Evolutionary conservation across 2,888 invertebrate genomes (phyloP), one percentile per base, ranked within the genome.

Genomic region (Pheosia tremula): DNA sequence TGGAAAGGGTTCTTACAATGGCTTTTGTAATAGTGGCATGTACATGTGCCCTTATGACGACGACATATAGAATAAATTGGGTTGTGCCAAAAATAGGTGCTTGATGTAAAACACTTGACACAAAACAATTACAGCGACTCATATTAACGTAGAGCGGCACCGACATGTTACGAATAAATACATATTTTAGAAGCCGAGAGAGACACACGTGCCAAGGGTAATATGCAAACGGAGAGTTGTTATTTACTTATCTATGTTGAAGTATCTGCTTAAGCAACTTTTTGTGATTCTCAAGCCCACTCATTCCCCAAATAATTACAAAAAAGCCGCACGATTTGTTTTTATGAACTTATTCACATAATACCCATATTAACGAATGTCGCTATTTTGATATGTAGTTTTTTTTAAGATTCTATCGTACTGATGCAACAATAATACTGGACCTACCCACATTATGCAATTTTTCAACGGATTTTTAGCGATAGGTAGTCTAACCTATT

Each of bases 11-110:
- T 50, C 13, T 24, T 6, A 8, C 24, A 65, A 52, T 38, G 37
- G 37, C 43, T 43, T 55, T 60, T 57, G 53, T 49, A 47, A 45
- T 47, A 61, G 50, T 37, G 58, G 52, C 66, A 62, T 59, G 59
- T 60, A 24, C 24, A 24, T n/a, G n/a, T n/a, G 59, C n/a, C 61
- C 49, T 39, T 50, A 39, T 50, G 10, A 4, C n/a, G n/a, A 47
- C 4, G n/a, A n/a, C 11, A n/a, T n/a, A 47, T 4, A 47, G 11
- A 47, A 47, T 5, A 11, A 41, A 9, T 43, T 43, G 9, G 8
- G 43, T 43, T 9, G 1, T 9, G n/a, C 43, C 8, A 9, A 9
- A 4, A 7, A 47, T 4, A 47, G 47, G 47, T 47, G 47, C 11
- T n/a, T 47, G 47, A 24, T 24, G 47, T 11, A 8, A 11, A 50